Conservation (phyloP, 2,888 invertebrate species). For the Liposcelis brunnea region DNA sequence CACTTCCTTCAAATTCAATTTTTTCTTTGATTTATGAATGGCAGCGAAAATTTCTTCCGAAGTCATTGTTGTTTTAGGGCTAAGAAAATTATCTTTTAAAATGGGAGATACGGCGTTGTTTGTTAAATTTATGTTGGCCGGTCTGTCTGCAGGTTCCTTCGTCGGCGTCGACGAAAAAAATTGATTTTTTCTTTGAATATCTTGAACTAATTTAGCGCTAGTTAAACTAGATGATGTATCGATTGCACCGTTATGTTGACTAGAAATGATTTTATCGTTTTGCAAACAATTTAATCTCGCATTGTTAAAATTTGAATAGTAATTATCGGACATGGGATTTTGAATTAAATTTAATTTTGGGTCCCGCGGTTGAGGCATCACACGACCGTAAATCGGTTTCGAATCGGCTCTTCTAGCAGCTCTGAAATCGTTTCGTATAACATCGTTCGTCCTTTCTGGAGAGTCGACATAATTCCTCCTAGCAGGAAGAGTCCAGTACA, state of each 20-base stretch:
- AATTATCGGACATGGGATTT: too few relatives aligned
- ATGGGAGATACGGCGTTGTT: constrained; percentile 17
- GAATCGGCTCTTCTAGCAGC: too few relatives aligned
- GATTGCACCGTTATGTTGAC: neutral
- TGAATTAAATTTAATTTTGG: neutral
- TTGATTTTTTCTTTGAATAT: too few relatives aligned
- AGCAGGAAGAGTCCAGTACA: constrained; percentile 13
- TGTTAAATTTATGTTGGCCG: constrained; percentile 16
- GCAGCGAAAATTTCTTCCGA: constrained; percentile 60
- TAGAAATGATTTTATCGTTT: too few relatives aligned
- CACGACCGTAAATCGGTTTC: too few relatives aligned
- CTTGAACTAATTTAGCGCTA: neutral
- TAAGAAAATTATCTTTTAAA: constrained; percentile 1
- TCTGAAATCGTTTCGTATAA: too few relatives aligned
- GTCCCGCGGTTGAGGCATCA: neutral
- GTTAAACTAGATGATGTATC: neutral
- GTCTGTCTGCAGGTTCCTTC: constrained; percentile 12
- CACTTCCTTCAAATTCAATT: constrained; percentile 45
- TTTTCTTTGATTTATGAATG: constrained; percentile 59
- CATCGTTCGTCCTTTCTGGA: too few relatives aligned
- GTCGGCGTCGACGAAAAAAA: constrained; percentile 17
- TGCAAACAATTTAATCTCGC: too few relatives aligned
- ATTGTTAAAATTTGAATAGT: too few relatives aligned
- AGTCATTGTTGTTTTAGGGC: constrained; percentile 51
- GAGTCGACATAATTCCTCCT: constrained; percentile 1